These are phyloP conservation scores for Sepiola atlantica DNA, from an alignment of 2,888 invertebrate species.

Conservation along the genomic window DNA sequence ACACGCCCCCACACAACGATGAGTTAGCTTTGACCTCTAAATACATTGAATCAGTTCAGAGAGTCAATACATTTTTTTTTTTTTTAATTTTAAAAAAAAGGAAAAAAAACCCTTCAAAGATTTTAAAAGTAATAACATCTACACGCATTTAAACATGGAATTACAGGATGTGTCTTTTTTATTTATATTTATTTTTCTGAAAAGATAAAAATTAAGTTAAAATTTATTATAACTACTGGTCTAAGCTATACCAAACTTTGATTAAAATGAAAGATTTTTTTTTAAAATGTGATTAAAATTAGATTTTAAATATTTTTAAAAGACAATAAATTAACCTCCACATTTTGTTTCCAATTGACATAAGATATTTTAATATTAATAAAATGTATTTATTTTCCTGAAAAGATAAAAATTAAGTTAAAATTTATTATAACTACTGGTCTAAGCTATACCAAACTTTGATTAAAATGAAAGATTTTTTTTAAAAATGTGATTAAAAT, in stretches of 20 bases:
- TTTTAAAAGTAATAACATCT: neutral
- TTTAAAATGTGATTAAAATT: neutral
- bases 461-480: neutral
- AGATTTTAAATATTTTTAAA: neutral
- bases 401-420: neutral
- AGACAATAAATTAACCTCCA: neutral
- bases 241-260: neutral
- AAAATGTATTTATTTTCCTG: neutral
- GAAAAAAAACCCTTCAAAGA: neutral
- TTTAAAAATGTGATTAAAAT: neutral
- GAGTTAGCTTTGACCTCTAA: slow-evolving; percentile 40
- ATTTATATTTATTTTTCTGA: neutral
- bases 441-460: neutral
- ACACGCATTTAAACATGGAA: neutral
- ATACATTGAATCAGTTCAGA: slow-evolving; percentile 24
- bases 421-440: neutral
- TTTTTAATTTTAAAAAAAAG: no score
- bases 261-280: neutral
- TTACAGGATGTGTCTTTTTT: neutral
- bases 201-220: neutral
- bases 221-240: neutral
- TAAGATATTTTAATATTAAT: neutral
- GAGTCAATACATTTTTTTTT: neutral
- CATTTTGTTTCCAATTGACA: neutral
- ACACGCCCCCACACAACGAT: slow-evolving; percentile 44